phyloP scores from a whole-genome alignment of 1,140 invertebrate species.

The Phenacoccus solenopsis region DNA sequence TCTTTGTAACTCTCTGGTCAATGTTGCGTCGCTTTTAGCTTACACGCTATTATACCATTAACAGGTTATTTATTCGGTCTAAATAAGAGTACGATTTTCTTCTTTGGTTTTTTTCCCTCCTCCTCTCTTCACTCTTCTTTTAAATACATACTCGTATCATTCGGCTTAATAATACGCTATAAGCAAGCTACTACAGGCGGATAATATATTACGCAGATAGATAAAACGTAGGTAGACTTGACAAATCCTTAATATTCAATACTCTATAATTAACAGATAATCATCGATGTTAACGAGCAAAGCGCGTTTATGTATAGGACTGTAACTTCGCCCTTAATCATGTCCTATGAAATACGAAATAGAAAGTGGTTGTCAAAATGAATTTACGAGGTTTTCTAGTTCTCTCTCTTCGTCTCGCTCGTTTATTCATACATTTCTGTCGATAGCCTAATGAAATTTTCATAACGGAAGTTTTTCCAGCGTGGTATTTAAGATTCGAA shows the following conservation, averaged over 20 bases:
- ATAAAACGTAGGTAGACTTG: constrained; percentile 1
- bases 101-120: too few relatives aligned
- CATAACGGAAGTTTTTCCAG: neutral
- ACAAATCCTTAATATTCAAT: constrained; percentile 3
- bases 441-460: neutral
- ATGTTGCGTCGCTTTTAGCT: neutral
- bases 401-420: neutral
- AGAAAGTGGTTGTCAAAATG: constrained; percentile 1
- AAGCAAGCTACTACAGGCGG: neutral
- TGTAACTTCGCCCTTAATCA: neutral
- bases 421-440: neutral
- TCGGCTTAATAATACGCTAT: neutral
- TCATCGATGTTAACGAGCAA: constrained; percentile 1
- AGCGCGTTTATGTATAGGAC: neutral
- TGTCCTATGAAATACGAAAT: neutral
- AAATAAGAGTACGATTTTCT: neutral
- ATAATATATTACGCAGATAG: neutral
- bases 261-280: constrained; percentile 3
- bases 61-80: too few relatives aligned
- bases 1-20: too few relatives aligned
- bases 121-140: too few relatives aligned
- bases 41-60: neutral
- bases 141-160: neutral
- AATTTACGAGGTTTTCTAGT: neutral
- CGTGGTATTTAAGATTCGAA: neutral